These are phyloP conservation scores for Entomyzon cyanotis DNA, from an alignment of 2,113 vertebrate genomes.

Conservation along the genomic window DNA sequence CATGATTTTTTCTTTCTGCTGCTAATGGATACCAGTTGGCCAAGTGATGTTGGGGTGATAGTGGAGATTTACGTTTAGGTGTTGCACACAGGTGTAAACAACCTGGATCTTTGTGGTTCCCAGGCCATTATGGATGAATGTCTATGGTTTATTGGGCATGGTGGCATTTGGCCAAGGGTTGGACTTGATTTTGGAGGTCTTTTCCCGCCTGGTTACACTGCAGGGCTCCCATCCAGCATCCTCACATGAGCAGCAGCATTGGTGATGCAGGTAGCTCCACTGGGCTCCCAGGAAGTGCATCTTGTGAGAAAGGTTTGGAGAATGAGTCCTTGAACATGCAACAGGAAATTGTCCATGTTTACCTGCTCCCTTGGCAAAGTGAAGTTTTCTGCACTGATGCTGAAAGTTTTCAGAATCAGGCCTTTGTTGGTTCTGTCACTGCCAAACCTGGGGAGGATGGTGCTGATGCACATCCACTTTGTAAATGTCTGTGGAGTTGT, in stretches of 20 bases:
- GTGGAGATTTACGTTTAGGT: neutral
- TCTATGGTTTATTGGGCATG: neutral
- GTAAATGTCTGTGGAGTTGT: conserved; percentile 21
- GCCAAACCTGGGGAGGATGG: neutral
- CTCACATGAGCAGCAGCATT: neutral
- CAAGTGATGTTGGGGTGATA: neutral
- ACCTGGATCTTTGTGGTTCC: neutral
- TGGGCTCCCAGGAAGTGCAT: neutral
- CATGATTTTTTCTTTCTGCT: neutral
- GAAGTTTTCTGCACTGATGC: neutral
- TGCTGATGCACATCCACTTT: neutral
- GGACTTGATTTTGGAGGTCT: neutral
- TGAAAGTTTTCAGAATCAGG: conserved; percentile 3
- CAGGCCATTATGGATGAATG: neutral
- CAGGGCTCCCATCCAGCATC: neutral
- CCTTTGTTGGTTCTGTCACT: conserved; percentile 23
- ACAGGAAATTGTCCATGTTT: neutral
- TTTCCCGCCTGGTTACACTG: accelerated
- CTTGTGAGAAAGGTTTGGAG: neutral
- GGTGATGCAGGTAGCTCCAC: neutral
- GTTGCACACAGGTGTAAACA: neutral
- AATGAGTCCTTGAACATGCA: neutral
- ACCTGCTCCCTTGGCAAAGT: neutral
- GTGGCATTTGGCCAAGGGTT: neutral
- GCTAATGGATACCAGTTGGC: neutral